Evolutionary conservation across 1,140 invertebrate genomes (phyloP).

Genomic region (Cyrtorhinus lividipennis): DNA sequence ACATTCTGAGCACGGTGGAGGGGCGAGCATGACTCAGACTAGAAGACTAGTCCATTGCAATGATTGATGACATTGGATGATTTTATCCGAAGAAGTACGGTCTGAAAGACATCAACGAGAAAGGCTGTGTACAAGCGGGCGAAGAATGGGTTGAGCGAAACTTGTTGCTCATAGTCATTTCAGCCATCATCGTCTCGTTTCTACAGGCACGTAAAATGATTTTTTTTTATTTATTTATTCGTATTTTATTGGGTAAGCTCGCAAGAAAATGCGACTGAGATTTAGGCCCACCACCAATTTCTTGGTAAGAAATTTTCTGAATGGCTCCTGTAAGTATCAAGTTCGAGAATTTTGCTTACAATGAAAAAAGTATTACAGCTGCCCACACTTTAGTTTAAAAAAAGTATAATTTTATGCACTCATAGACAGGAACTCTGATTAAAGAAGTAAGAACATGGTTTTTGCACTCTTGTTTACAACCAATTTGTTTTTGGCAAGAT

Average conservation of each 20-base stretch:
- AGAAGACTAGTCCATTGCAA: too few relatives aligned
- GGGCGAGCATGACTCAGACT: too few relatives aligned
- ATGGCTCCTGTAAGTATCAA: too few relatives aligned
- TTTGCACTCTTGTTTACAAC: too few relatives aligned
- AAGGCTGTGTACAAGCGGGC: constrained; percentile 80
- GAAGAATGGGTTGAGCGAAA: constrained; percentile 92
- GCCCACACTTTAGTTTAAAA: too few relatives aligned
- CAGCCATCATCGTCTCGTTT: constrained; percentile 69
- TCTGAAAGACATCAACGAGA: constrained; percentile 72
- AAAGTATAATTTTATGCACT: too few relatives aligned
- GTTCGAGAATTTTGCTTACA: too few relatives aligned
- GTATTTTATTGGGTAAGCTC: constrained; percentile 17
- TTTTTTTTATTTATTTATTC: constrained; percentile 4
- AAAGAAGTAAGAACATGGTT: too few relatives aligned
- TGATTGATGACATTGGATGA: neutral
- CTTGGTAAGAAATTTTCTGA: neutral
- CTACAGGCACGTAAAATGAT: constrained; percentile 59
- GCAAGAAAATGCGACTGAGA: neutral
- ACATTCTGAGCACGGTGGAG: too few relatives aligned
- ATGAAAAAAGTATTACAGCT: too few relatives aligned
- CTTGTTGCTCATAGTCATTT: constrained; percentile 76
- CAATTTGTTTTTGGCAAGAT: too few relatives aligned
- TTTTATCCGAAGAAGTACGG: neutral
- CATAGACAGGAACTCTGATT: too few relatives aligned
- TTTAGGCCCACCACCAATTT: neutral